Conservation (phyloP, 2,797 vertebrate genomes). For the Pteronotus mesoamericanus region DNA sequence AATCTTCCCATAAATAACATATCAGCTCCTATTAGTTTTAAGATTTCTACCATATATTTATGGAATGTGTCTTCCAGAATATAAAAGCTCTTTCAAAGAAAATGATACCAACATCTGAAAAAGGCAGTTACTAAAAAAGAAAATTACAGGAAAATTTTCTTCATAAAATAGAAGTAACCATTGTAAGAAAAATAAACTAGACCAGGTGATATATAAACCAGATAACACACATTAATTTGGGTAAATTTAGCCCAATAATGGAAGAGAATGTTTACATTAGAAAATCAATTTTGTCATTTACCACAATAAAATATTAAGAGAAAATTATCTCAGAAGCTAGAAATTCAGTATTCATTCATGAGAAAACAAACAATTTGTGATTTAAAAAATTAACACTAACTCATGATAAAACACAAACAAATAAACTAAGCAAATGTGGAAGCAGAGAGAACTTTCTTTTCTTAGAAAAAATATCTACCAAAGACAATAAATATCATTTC, state of each 20-base stretch:
- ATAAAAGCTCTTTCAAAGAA: background rate
- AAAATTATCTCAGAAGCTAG: background rate
- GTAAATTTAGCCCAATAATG: background rate
- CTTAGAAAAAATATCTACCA: background rate
- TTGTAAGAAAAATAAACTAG: background rate
- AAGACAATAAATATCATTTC: background rate
- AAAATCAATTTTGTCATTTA: background rate
- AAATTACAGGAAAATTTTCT: background rate
- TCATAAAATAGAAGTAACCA: background rate
- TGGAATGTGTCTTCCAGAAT: background rate
- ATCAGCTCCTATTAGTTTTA: background rate
- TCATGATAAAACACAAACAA: background rate
- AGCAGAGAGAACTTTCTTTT: background rate
- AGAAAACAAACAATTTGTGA: background rate
- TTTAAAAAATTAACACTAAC: background rate
- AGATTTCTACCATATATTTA: background rate
- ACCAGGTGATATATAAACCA: background rate
- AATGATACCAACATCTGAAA: constrained; percentile 19
- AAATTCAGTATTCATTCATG: background rate
- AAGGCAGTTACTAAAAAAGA: background rate
- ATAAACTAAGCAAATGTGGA: background rate
- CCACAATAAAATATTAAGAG: background rate
- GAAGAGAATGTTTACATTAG: background rate
- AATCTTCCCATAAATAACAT: background rate
- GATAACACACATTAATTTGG: background rate